phyloP scores from a whole-genome alignment of 2,797 vertebrate species.

The Pangasius mekongensis region DNA sequence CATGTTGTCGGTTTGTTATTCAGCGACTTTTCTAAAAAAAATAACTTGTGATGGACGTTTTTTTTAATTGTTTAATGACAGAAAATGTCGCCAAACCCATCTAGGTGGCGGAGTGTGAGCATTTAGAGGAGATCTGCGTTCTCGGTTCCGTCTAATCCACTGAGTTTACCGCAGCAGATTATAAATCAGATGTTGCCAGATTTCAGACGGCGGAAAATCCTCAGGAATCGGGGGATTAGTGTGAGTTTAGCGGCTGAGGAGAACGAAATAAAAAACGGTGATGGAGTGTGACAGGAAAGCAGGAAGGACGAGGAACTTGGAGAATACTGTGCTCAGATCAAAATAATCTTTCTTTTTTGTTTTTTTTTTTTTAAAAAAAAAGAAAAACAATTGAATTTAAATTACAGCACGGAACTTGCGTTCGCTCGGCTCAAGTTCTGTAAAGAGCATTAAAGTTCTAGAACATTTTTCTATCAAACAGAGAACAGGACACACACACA shows the following conservation, averaged over 20 bases:
- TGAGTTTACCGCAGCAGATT: slow-evolving; percentile 23
- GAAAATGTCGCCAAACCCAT: neutral
- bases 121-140: neutral
- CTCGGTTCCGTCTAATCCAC: neutral
- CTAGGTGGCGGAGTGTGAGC: neutral
- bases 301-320: neutral
- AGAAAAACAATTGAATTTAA: neutral
- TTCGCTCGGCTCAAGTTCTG: neutral
- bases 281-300: neutral
- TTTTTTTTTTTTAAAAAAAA: neutral
- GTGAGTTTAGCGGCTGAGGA: neutral
- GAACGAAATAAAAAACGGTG: neutral
- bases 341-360: neutral
- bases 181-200: slow-evolving; percentile 50
- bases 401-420: neutral
- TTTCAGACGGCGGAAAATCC: slow-evolving; percentile 46
- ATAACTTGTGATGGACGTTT: neutral
- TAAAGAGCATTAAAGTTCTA: no score
- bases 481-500: neutral
- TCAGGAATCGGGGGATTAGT: slow-evolving; percentile 20
- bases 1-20: neutral
- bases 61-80: neutral
- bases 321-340: neutral
- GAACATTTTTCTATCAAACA: neutral
- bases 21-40: neutral